These are phyloP conservation scores for Lasiurus cinereus DNA, from an alignment of 2,113 vertebrate genomes.

Conservation along the genomic window DNA sequence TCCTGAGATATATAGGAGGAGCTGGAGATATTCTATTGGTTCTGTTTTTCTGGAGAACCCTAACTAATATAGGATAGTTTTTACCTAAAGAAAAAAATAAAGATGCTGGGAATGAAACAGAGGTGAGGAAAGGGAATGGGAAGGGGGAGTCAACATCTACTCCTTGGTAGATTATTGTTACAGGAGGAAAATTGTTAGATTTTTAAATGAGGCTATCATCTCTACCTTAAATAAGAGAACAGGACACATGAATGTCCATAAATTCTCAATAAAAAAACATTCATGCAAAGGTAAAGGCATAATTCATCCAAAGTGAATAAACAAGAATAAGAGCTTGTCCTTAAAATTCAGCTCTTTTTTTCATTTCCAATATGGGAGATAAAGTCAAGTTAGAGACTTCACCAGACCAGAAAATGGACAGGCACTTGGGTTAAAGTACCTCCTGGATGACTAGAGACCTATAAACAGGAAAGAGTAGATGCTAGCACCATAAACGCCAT, in stretches of 20 bases:
- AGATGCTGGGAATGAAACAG: not conserved
- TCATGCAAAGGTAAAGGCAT: not conserved
- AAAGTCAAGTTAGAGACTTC: constrained; percentile 42
- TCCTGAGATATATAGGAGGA: not conserved
- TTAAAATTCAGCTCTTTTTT: constrained; percentile 47
- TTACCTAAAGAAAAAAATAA: not conserved
- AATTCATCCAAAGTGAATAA: constrained; percentile 10
- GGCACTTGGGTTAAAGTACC: not conserved
- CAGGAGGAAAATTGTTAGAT: not conserved
- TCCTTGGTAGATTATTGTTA: not conserved
- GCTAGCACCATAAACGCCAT: not conserved
- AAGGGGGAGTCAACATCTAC: not conserved
- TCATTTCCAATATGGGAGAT: not conserved
- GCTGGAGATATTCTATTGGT: not conserved
- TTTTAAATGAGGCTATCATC: not conserved
- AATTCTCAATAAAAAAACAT: not conserved
- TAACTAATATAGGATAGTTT: not conserved
- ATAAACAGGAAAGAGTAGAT: not conserved
- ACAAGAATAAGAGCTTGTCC: not conserved
- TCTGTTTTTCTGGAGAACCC: not conserved
- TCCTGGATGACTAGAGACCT: not conserved
- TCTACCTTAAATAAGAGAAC: not conserved
- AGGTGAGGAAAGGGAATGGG: not conserved
- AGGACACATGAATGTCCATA: not conserved
- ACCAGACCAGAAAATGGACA: constrained; percentile 20